Base-by-base conservation (phyloP, 2,888 invertebrate genomes). In the Caenorhabditis panamensis region DNA sequence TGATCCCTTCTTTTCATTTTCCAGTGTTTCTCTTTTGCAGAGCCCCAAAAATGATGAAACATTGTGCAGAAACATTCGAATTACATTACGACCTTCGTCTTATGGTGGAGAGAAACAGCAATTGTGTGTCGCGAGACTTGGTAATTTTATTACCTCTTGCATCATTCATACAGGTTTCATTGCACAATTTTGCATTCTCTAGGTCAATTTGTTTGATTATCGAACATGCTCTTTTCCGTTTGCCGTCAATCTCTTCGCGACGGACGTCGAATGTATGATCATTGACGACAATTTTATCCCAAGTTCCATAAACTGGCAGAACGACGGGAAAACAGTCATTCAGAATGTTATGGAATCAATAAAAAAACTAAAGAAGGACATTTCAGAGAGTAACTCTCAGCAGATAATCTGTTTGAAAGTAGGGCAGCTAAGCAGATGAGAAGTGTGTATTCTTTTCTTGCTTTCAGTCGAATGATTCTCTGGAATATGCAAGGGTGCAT, bases 391-490 rank as follows among this genome's bases (percentile, higher is more conserved):
- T 13, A 78, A 61, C 22, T 67, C 61, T 13, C 81, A 84, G 22
- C 77, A 79, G 26, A 76, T 84, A 2, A 77, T 82, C 18, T 82
- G 82, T 31, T 36, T 84, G 28, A 84, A 84, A 49, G 84, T 84
- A 26, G 11, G 24, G 16, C 49, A 47, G 13, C 36, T 13, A 26
- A 26, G 5, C 8, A 6, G 5, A 11, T 41, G 11, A 11, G 2
- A 2, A 41, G 2, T 41, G 41, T 2, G 13, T 11, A 41, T 2
- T 41, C 31, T 6, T 9, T 31, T 4, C 5, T 13, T 41, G 6
- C 6, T 59, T 79, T 59, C 59, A 84, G 84, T 77, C 79, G 3
- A 84, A 84, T 67, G 84, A 82, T 16, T 56, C 66, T 8, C 31
- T 84, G 49, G 84, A 84, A 24, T 84, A 82, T 58, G 75, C 82